Evolutionary conservation across 2,888 invertebrate genomes (phyloP), one percentile per base, ranked within the genome.

Genomic region (Lepidocyrtoides sp.): DNA sequence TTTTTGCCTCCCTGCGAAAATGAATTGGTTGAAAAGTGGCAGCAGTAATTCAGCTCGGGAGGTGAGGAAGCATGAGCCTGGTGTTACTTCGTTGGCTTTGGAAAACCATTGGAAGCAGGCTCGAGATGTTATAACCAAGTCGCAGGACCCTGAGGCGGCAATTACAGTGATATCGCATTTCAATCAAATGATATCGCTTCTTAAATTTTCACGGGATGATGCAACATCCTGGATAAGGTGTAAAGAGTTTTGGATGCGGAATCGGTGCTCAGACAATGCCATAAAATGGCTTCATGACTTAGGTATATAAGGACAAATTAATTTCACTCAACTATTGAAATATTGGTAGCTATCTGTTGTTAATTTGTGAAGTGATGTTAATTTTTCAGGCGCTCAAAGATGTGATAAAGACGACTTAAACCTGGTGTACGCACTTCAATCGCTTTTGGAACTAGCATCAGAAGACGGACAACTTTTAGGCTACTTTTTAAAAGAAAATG

Each of bases 31-130:
- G 63, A 92, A 88, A 20, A 83, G 51, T 41, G 57, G 60, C 1
- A 69, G 77, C 48, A 91, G 79, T 5, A 93, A 82, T 57, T 81
- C 92, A n/a, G 85, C 92, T 12, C 81, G 92, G 10, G 94, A 94
- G n/a, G 83, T 88, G 36, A 92, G 92, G 32, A 93, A 90, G 63
- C 91, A 89, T 41, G 92, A 93, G 23, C 92, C 92, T 14, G 93
- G 91, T 14, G 91, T 92, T 10, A 92, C 93, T 17, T 92, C 93
- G 8, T 75, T 85, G 44, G 89, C 92, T 0, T 85, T 94, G 82
- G 93, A 93, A 75, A 92, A 93, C 86, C 94, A 94, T 60, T 94
- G 94, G 94, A 88, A 88, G 41, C 94, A 94, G 69, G 93, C 92
- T 7, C 63, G 75, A 17, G 91, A 92, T 17, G 92, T 93, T 7